Base-by-base conservation (phyloP, 2,888 invertebrate genomes). In the Plusia festucae region DNA sequence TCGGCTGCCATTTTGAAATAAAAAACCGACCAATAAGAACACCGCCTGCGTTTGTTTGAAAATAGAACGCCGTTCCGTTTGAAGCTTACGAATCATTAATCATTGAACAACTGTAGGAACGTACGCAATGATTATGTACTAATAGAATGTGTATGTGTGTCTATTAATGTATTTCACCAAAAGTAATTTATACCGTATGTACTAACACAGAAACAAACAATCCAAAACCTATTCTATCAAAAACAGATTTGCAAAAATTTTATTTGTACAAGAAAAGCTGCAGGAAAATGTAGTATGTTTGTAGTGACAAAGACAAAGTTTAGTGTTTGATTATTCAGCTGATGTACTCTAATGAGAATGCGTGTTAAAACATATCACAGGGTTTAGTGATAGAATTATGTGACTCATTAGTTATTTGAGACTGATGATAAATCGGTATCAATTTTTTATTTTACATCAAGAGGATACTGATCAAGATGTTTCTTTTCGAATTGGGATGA, bases 1-100 rank as follows among this genome's bases (percentile, higher is more conserved):
- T 92, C 85, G 89, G 88, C 91, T 91, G 89, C 92, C 93, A 93
- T 93, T 90, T 90, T 89, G 89, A 85, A 92, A 91, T 82, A 85
- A 91, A 91, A 89, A 88, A 79, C 61, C 79, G 27, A 86, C 94
- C 93, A 94, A 94, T 93, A 81, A 82, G 85, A 89, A 79, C 80
- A 66, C 83, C 67, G 78, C 76, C 76, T 81, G 78, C 76, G 85
- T 88, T 85, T 88, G 89, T 91, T 92, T 88, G 84, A 87, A 94
- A 93, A 93, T 93, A 93, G 93, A 91, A 88, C 87, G 79, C 83
- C 80, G 81, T 76, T 81, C 82, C 83, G 83, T 85, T 89, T 86
- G 84, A 85, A 85, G 82, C 90, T 91, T 90, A 88, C 81, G 84
- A 86, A 87, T 90, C 90, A 92, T 93, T 92, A 91, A 93, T 94